phyloP scores from a whole-genome alignment of 2,113 vertebrate genomes.

The Strix aluco region DNA sequence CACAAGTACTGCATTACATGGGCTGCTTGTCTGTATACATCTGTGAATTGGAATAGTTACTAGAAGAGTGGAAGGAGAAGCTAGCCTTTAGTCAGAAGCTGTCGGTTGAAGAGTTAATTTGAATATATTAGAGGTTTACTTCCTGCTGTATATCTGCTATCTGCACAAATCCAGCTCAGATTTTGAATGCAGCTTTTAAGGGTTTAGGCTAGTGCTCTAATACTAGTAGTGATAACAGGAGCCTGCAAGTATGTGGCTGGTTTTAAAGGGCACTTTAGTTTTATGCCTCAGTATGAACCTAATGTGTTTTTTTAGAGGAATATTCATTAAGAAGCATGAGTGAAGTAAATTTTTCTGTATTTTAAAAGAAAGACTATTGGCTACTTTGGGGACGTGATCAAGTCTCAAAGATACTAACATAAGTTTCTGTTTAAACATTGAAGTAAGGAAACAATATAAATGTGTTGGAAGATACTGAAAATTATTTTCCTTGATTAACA shows the following conservation, averaged over 20 bases:
- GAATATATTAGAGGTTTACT: background rate
- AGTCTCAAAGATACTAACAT: background rate
- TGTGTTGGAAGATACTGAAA: background rate
- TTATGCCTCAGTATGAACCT: background rate
- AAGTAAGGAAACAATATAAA: background rate
- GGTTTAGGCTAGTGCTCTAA: background rate
- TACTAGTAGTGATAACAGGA: background rate
- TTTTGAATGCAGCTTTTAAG: background rate
- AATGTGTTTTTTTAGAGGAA: background rate
- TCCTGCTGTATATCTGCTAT: background rate
- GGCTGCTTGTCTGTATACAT: background rate
- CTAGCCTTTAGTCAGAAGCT: background rate
- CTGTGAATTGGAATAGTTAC: background rate
- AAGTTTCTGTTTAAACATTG: background rate
- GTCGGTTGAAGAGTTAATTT: background rate
- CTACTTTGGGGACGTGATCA: background rate
- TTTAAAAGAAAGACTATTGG: background rate
- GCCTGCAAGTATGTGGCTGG: background rate
- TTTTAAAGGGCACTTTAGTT: background rate
- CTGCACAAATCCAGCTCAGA: background rate
- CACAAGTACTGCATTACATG: background rate
- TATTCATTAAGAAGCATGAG: background rate
- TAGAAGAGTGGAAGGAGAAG: background rate
- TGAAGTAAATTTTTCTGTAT: background rate
- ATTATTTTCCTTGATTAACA: background rate